A percentile compares a stretch with the other conserved stretches of the same genome.
phyloP scores from a whole-genome alignment of 2,113 vertebrate species.

The Pteronura brasiliensis region DNA sequence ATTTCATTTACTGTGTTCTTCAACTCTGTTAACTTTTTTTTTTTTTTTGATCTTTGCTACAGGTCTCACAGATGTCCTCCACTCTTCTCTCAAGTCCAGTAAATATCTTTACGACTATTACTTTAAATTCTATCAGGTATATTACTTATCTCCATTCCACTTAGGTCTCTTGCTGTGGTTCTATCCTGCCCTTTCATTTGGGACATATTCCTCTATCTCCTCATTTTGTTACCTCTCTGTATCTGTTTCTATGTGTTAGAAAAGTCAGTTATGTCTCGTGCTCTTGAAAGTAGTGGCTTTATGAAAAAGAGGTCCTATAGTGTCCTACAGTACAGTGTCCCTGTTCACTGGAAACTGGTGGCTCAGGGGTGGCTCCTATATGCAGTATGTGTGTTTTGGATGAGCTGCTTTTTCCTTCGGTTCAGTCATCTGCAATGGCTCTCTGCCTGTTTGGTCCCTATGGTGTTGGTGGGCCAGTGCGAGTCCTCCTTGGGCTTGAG shows the following conservation, averaged over 20 bases:
- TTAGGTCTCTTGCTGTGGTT: background rate
- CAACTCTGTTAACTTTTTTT: background rate
- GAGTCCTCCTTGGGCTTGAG: background rate
- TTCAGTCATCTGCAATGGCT: background rate
- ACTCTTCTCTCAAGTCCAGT: background rate
- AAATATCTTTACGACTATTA: background rate
- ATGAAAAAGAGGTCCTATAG: background rate
- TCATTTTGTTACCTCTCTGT: background rate
- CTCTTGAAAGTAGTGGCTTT: background rate
- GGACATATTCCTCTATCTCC: background rate
- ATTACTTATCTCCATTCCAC: background rate
- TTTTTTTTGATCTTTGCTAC: background rate
- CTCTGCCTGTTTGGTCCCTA: background rate
- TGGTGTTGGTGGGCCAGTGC: background rate
- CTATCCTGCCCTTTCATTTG: background rate
- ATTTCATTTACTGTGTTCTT: background rate
- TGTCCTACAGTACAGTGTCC: background rate
- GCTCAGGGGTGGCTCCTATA: background rate
- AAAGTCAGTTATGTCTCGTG: background rate
- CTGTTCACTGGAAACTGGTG: background rate
- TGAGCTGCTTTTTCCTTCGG: background rate
- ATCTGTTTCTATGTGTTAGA: background rate
- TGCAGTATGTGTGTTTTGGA: background rate
- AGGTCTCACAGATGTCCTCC: background rate
- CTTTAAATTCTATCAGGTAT: background rate